phyloP scores from a whole-genome alignment of 2,113 vertebrate genomes.

The Antechinus flavipes region DNA sequence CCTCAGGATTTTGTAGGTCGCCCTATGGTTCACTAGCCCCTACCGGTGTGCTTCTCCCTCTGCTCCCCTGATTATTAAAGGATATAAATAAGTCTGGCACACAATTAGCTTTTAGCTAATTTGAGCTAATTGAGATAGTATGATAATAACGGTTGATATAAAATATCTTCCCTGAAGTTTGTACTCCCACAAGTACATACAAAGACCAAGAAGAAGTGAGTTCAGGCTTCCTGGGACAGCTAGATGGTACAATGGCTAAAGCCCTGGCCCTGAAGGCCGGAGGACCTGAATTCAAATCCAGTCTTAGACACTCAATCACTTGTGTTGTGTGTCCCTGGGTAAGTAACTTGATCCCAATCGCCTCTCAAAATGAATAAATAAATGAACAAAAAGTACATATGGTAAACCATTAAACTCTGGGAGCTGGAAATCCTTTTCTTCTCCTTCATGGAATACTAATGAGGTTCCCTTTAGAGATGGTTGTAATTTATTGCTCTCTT shows the following conservation, averaged over 20 bases:
- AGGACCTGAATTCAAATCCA: too few relatives aligned
- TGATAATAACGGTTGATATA: neutral
- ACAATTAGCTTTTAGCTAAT: neutral
- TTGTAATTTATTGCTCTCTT: neutral
- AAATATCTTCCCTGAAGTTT: neutral
- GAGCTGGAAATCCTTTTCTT: neutral
- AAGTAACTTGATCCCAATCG: too few relatives aligned
- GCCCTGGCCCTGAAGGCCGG: too few relatives aligned
- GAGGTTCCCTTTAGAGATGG: neutral
- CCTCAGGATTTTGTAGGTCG: neutral
- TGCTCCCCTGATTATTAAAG: neutral
- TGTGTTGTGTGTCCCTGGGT: too few relatives aligned
- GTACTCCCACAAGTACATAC: neutral
- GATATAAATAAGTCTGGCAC: neutral
- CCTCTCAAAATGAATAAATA: too few relatives aligned
- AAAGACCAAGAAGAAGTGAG: neutral
- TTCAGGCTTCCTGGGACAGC: neutral
- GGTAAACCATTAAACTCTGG: neutral
- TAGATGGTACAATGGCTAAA: too few relatives aligned
- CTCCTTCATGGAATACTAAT: neutral
- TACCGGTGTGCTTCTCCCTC: neutral
- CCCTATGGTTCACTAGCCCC: neutral
- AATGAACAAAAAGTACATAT: neutral
- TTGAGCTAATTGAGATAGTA: neutral
- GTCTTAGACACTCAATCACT: too few relatives aligned